Evolutionary conservation across 1,140 invertebrate genomes (phyloP).

Genomic region (Trigoniulus corallinus): DNA sequence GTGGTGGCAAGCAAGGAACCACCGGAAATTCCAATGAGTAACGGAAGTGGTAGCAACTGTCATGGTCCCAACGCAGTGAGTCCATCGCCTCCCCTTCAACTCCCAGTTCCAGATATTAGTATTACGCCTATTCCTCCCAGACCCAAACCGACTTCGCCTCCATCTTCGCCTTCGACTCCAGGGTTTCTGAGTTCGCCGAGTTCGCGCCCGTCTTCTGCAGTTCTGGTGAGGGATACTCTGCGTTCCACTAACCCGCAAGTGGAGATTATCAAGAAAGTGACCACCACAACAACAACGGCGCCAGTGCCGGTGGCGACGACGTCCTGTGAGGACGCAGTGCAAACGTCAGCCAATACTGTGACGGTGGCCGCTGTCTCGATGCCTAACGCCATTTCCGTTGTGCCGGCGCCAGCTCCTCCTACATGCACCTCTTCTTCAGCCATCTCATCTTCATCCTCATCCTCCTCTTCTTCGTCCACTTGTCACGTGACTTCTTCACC

Average conservation of each 20-base stretch:
- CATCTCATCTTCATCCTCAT: not conserved
- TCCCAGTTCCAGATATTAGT: not conserved
- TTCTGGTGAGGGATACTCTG: not conserved
- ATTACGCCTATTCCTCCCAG: not conserved
- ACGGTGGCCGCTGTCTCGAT: too few species aligned
- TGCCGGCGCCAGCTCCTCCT: conserved; percentile 3
- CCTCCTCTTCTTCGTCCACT: conserved; percentile 2
- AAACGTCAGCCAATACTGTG: too few species aligned
- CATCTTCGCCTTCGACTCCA: not conserved
- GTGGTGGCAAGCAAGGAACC: not conserved
- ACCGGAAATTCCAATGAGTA: not conserved
- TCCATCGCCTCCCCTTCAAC: not conserved
- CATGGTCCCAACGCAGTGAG: not conserved
- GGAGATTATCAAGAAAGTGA: not conserved
- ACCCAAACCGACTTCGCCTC: not conserved
- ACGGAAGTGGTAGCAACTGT: not conserved
- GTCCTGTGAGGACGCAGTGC: not conserved
- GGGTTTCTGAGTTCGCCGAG: not conserved
- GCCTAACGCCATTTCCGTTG: too few species aligned
- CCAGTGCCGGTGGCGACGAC: not conserved
- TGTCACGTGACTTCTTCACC: not conserved
- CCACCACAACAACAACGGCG: not conserved
- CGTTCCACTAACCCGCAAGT: not conserved
- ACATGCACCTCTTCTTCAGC: conserved; percentile 1
- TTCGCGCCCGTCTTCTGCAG: not conserved